These are phyloP conservation scores for Pomacea canaliculata DNA, from an alignment of 2,888 invertebrate species.

Conservation along the genomic window DNA sequence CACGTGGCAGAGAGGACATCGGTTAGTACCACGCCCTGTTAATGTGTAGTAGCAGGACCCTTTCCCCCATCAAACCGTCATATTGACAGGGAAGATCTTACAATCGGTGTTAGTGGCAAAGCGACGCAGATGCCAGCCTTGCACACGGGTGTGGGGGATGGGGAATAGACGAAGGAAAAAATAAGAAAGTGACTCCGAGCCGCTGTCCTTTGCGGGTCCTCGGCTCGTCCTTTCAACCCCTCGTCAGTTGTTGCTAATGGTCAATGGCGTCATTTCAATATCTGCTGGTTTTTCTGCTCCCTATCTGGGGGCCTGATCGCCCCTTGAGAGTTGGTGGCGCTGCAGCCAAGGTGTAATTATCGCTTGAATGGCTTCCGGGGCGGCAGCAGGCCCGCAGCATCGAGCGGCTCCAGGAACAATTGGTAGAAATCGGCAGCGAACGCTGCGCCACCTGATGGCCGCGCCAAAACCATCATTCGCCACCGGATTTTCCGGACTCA, in stretches of 20 bases:
- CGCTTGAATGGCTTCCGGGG: constrained; percentile 26
- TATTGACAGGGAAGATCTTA: no score
- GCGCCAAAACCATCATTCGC: constrained; percentile 10
- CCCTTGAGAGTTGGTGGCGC: constrained; percentile 19
- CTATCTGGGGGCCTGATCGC: background rate
- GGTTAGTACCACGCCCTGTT: no score
- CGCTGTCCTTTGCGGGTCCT: background rate
- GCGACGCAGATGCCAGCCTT: no score
- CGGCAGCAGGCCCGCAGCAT: constrained; percentile 24
- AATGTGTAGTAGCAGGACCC: no score
- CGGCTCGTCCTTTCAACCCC: background rate
- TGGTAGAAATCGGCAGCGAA: constrained; percentile 19
- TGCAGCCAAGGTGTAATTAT: constrained; percentile 26
- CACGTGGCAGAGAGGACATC: no score
- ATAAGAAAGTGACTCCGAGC: background rate
- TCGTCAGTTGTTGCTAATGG: constrained; percentile 1
- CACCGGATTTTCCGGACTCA: constrained; percentile 25
- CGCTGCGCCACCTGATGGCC: constrained; percentile 25
- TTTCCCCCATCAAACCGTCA: no score
- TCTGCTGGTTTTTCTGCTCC: constrained; percentile 4
- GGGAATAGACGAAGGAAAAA: background rate
- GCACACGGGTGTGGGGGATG: background rate
- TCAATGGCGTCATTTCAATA: background rate
- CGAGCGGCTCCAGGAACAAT: constrained; percentile 20
- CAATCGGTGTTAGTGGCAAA: no score